Conservation (phyloP, 1,140 invertebrate genomes). For the Palaemon carinicauda region DNA sequence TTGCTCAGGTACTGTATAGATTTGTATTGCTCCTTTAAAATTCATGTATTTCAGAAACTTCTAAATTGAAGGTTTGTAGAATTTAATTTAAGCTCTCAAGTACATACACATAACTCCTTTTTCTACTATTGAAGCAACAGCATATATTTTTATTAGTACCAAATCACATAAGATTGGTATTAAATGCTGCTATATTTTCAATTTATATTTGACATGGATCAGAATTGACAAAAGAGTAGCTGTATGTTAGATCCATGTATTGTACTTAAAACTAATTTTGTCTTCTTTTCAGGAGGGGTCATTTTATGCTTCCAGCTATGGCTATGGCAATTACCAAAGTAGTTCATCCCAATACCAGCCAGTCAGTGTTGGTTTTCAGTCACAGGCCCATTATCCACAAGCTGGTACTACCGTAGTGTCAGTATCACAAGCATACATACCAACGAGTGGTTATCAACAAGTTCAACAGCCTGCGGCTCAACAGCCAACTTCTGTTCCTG, state of each 20-base stretch:
- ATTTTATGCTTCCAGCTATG: constrained; percentile 28
- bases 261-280: background rate
- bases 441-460: constrained; percentile 59
- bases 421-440: constrained; percentile 26
- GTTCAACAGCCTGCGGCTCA: background rate
- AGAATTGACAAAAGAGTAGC: too few species aligned
- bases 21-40: background rate
- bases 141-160: too few species aligned
- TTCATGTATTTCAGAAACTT: background rate
- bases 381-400: constrained; percentile 40
- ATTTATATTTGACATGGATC: background rate
- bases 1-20: constrained; percentile 17
- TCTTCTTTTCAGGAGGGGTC: constrained; percentile 37
- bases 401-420: background rate
- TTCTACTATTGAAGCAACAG: too few species aligned
- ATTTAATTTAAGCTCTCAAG: too few species aligned
- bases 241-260: background rate
- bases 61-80: too few species aligned
- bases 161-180: too few species aligned
- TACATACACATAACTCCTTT: too few species aligned
- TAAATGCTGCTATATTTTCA: too few species aligned
- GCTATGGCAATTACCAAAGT: constrained; percentile 12
- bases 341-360: constrained; percentile 35
- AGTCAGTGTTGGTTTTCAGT: constrained; percentile 24
- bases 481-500: background rate